Percentiles rank a stretch among this genome's conserved stretches.
These are phyloP conservation scores for Cancer borealis DNA, from an alignment of 2,888 invertebrate genomes.

Conservation along the genomic window DNA sequence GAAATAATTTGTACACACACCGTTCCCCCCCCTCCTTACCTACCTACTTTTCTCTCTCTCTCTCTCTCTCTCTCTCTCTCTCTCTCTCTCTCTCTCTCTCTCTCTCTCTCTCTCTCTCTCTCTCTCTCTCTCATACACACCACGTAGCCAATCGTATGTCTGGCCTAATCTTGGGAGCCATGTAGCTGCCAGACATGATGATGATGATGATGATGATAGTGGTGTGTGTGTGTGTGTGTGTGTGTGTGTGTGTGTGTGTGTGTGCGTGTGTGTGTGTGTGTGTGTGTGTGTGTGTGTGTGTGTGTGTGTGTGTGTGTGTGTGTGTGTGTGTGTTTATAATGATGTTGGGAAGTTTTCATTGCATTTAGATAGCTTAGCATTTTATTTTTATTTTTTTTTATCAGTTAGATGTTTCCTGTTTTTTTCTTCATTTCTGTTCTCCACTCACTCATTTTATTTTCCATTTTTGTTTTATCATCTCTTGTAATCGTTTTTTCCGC, in stretches of 20 bases:
- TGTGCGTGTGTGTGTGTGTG: too few species aligned
- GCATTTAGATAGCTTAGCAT: too few species aligned
- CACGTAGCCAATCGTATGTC: too few species aligned
- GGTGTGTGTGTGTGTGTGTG: background rate
- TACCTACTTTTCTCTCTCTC: background rate
- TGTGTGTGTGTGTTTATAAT: background rate
- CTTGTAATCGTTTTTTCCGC: background rate
- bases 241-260: background rate
- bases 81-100: background rate
- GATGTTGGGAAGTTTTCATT: background rate
- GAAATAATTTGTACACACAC: slow-evolving; percentile 59
- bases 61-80: background rate
- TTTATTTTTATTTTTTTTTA: too few species aligned
- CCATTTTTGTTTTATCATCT: background rate
- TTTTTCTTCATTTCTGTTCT: background rate
- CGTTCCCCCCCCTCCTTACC: background rate
- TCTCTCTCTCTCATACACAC: background rate
- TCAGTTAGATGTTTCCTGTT: background rate
- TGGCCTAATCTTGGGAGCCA: too few species aligned
- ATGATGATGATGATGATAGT: background rate
- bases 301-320: too few species aligned
- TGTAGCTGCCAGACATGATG: too few species aligned
- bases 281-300: background rate
- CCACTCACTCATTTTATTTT: background rate
- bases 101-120: background rate